phyloP scores from a whole-genome alignment of 2,797 vertebrate genomes.

The Microtus obscurus region DNA sequence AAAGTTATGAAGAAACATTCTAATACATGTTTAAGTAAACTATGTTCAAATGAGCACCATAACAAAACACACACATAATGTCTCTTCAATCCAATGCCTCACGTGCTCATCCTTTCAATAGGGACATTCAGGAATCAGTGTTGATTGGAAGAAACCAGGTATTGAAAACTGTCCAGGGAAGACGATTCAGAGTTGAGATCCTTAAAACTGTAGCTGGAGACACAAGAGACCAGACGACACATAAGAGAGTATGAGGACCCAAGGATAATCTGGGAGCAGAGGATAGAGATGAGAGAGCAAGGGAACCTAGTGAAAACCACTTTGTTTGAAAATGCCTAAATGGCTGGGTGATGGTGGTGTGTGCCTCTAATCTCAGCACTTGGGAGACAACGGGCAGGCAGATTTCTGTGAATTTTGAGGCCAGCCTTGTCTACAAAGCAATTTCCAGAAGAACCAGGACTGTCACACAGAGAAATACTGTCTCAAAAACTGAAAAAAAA shows the following conservation, averaged over 20 bases:
- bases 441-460: no score
- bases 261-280: neutral
- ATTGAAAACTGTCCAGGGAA: neutral
- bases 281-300: neutral
- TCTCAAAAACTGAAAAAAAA: no score
- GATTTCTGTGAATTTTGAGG: no score
- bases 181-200: neutral
- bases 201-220: neutral
- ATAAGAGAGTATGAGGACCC: no score
- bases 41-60: neutral
- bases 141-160: neutral
- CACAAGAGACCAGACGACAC: neutral
- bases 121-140: neutral
- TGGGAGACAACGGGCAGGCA: no score
- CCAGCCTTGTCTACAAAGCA: no score
- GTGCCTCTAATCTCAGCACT: no score
- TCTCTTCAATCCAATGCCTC: neutral
- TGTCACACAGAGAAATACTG: no score
- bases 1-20: neutral
- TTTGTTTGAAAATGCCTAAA: neutral
- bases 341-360: no score
- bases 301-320: neutral
- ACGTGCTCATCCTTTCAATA: neutral
- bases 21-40: no score
- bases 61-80: neutral